These are phyloP conservation scores for Sturmia bella DNA, from an alignment of 2,888 invertebrate genomes.

Conservation along the genomic window DNA sequence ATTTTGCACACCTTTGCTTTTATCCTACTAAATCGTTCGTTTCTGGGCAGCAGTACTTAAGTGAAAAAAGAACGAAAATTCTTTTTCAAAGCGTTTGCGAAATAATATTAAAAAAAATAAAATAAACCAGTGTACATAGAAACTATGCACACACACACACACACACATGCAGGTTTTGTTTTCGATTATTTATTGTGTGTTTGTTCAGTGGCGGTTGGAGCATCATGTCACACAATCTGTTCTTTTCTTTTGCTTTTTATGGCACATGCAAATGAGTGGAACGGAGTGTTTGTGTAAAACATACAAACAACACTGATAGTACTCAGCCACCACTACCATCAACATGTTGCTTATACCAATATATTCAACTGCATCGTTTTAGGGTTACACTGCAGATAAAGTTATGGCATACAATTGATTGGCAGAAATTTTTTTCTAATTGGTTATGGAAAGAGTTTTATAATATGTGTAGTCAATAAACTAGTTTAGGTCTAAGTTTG, in stretches of 20 bases:
- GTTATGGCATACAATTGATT: constrained; percentile 54
- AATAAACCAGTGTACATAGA: too few relatives aligned
- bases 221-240: constrained; percentile 1
- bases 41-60: too few relatives aligned
- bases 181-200: background rate
- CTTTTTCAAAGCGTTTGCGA: too few relatives aligned
- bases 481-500: background rate
- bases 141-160: background rate
- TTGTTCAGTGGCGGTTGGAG: background rate
- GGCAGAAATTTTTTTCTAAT: constrained; percentile 56
- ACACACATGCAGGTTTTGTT: background rate
- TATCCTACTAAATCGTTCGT: too few relatives aligned
- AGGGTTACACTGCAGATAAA: constrained; percentile 66
- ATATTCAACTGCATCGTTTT: constrained; percentile 47
- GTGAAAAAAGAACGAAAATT: too few relatives aligned
- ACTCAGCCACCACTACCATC: constrained; percentile 19
- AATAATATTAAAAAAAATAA: too few relatives aligned
- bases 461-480: background rate
- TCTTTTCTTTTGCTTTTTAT: background rate
- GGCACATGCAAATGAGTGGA: constrained; percentile 23
- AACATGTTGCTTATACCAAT: constrained; percentile 42
- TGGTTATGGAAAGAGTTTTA: constrained; percentile 17
- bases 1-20: background rate
- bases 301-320: background rate
- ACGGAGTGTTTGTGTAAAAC: background rate